Conservation (phyloP, 2,888 invertebrate genomes). For the Cyclophora punctaria region DNA sequence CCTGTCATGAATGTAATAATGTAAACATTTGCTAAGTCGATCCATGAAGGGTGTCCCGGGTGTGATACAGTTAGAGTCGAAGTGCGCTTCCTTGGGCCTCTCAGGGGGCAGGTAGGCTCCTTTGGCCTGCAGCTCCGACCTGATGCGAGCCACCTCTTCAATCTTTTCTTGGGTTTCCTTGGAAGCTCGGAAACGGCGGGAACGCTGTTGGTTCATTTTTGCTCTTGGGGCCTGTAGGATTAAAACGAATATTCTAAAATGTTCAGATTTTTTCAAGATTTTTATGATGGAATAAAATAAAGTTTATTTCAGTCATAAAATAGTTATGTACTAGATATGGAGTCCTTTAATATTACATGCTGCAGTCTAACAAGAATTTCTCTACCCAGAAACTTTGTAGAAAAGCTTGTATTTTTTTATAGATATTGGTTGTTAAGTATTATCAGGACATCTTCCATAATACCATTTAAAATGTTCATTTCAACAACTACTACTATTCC, state of each 20-base stretch:
- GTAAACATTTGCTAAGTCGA: conserved; percentile 86
- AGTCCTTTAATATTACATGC: too few relatives aligned
- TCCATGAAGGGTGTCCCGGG: conserved; percentile 99
- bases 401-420: too few relatives aligned
- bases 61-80: conserved; percentile 99
- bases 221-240: conserved; percentile 90
- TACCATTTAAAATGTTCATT: too few relatives aligned
- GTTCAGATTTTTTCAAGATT: too few relatives aligned
- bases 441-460: too few relatives aligned
- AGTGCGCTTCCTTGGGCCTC: conserved; percentile 93
- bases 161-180: conserved; percentile 95
- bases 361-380: too few relatives aligned
- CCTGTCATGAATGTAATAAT: conserved; percentile 91
- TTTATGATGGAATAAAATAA: too few relatives aligned
- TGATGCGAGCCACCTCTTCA: conserved; percentile 86
- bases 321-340: too few relatives aligned
- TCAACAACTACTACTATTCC: too few relatives aligned
- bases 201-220: conserved; percentile 99
- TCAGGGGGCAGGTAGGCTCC: conserved; percentile 88
- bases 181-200: conserved; percentile 95
- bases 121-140: conserved; percentile 81
- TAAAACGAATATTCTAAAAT: background rate
- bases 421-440: too few relatives aligned
- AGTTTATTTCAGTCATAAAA: too few relatives aligned
- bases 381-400: too few relatives aligned